phyloP scores from a whole-genome alignment of 2,797 vertebrate species.

The Sebastes minor region DNA sequence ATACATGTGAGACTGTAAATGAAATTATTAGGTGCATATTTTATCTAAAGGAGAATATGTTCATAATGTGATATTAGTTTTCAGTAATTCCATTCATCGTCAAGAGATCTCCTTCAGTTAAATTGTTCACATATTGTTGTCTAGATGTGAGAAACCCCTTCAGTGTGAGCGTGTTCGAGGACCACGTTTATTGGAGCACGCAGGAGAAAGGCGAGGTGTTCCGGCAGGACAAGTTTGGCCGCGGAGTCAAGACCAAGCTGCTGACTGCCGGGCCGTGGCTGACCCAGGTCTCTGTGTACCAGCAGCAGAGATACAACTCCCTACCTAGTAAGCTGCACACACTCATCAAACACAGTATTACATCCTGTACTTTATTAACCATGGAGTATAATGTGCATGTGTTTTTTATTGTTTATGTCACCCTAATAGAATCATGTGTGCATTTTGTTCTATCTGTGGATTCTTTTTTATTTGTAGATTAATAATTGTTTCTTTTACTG shows the following conservation, averaged over 20 bases:
- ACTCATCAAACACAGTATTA: not conserved
- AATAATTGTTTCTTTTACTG: too few relatives aligned
- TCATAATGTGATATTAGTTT: not conserved
- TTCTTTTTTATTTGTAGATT: too few relatives aligned
- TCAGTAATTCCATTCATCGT: not conserved
- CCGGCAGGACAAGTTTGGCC: constrained; percentile 91
- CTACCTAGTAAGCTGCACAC: constrained; percentile 63
- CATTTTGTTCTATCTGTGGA: not conserved
- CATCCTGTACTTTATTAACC: not conserved
- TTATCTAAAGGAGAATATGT: not conserved
- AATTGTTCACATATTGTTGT: not conserved
- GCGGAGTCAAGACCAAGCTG: constrained; percentile 84
- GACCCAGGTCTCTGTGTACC: constrained; percentile 90
- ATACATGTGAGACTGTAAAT: not conserved
- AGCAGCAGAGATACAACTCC: constrained; percentile 90
- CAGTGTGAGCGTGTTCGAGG: constrained; percentile 91
- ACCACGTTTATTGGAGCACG: constrained; percentile 91
- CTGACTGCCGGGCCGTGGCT: constrained; percentile 92
- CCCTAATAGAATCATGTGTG: not conserved
- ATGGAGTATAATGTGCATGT: not conserved
- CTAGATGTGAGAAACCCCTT: constrained; percentile 86
- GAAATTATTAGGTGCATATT: not conserved
- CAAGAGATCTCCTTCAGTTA: not conserved
- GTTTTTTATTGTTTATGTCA: not conserved
- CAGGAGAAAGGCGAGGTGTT: constrained; percentile 93